Conservation (phyloP, 2,113 vertebrate species). For the Spermophilus dauricus region DNA sequence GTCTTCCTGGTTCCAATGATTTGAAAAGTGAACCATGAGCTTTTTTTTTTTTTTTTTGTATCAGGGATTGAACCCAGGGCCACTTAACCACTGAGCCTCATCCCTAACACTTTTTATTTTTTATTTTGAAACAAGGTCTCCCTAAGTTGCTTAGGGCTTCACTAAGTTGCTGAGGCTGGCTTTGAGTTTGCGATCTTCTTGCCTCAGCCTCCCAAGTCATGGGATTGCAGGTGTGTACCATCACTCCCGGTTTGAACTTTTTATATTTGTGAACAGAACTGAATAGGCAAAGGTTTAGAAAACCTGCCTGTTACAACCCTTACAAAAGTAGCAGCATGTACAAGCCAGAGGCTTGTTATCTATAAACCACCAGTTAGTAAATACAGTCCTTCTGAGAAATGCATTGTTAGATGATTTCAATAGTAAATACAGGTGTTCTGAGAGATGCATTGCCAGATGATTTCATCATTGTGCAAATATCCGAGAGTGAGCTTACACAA, state of each 20-base stretch:
- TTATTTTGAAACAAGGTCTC: too few relatives aligned
- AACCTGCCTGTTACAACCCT: background rate
- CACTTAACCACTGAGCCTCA: too few relatives aligned
- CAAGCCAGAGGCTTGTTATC: background rate
- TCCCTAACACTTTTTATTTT: too few relatives aligned
- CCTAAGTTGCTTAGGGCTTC: too few relatives aligned
- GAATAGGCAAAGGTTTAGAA: background rate
- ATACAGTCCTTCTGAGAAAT: background rate
- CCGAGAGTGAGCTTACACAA: background rate
- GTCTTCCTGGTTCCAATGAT: background rate
- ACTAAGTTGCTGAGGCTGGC: too few relatives aligned
- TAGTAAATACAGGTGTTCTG: background rate
- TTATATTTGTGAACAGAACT: background rate
- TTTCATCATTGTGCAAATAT: background rate
- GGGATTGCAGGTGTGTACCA: too few relatives aligned
- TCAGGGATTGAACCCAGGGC: too few relatives aligned
- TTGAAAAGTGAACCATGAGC: background rate
- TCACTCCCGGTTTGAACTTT: background rate
- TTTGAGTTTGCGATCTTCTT: too few relatives aligned
- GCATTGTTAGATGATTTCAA: background rate
- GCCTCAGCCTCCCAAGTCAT: too few relatives aligned
- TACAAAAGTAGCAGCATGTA: background rate
- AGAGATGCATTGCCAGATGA: background rate
- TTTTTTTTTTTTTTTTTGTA: too few relatives aligned
- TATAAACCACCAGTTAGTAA: background rate